Conservation (phyloP, 2,797 vertebrate genomes). For the Etheostoma nigrum region DNA sequence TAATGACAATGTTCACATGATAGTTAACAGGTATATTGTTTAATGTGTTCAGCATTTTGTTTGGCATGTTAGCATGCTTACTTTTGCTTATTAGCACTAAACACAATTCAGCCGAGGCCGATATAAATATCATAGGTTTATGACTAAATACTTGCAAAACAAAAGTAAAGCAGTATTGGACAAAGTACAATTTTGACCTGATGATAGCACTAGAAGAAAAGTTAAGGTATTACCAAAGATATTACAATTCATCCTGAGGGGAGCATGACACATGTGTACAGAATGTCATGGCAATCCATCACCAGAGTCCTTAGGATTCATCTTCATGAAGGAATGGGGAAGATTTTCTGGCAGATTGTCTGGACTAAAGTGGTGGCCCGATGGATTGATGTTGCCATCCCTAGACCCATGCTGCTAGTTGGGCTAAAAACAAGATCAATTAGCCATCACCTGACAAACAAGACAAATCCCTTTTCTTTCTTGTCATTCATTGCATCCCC, state of each 20-base stretch:
- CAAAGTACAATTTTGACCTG: not conserved
- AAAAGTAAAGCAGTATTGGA: too few relatives aligned
- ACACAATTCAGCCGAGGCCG: not conserved
- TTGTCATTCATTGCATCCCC: conserved; percentile 59
- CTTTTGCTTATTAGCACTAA: not conserved
- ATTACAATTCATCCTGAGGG: not conserved
- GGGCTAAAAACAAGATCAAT: conserved; percentile 23
- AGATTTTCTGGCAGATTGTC: not conserved
- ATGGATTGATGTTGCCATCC: not conserved
- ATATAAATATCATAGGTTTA: not conserved
- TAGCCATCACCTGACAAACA: conserved; percentile 64
- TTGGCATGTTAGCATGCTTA: not conserved
- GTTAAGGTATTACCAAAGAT: not conserved
- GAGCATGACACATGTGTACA: not conserved
- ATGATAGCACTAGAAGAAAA: not conserved
- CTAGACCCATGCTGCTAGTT: not conserved
- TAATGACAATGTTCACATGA: conserved; percentile 1
- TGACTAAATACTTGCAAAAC: not conserved
- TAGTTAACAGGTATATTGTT: not conserved
- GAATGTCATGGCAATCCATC: not conserved
- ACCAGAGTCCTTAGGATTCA: not conserved
- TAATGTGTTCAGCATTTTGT: not conserved
- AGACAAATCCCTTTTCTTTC: conserved; percentile 53
- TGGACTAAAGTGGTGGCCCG: not conserved
- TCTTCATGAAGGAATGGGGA: not conserved